Evolutionary conservation across 2,113 vertebrate genomes (phyloP), one percentile per base, ranked within the genome.

Genomic region (Xiphophorus hellerii): DNA sequence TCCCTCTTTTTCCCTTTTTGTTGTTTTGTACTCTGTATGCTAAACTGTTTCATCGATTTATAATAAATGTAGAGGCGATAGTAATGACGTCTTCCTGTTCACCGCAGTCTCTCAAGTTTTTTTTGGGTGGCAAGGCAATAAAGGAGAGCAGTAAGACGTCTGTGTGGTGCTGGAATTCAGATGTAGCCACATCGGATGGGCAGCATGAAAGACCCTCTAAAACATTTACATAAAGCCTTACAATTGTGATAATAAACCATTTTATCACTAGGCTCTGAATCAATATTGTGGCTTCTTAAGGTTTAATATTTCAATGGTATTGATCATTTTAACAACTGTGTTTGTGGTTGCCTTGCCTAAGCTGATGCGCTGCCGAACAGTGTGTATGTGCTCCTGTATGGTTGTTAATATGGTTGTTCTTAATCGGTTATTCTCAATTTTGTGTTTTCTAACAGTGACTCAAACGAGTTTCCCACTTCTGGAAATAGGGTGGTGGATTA

Each of bases 301-400:
- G 95, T 97, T 96, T 96, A 97, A 97, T 97, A 97, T 98, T 97
- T 98, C 95, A 94, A 94, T 95, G 94, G 90, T 97, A 99, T 99
- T 95, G 97, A 98, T 97, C 96, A 96, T 94, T 93, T 94, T 96
- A 96, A 96, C 95, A 96, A 94, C 95, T 93, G 92, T 94, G 96
- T 96, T 93, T 96, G 96, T 87, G 94, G 96, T 95, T 92, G 90
- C 91, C 93, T 93, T 85, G 92, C 84, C 84, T 96, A 96, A 96
- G 96, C 95, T 94, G 94, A 0, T 93, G 85, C 27, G 60, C 74
- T 80, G 76, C 74, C 62, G 78, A 71, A 87, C 78, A 62, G 76
- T 77, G 80, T 85, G 66, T 71, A 22, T 72, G 35, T 65, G 42
- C 74, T 48, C 29, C 54, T 70, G 39, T 74, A 66, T 62, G 73